Evolutionary conservation across 2,113 vertebrate species (phyloP), one percentile per base, ranked within the genome.

Genomic region (Dicrurus megarhynchus): DNA sequence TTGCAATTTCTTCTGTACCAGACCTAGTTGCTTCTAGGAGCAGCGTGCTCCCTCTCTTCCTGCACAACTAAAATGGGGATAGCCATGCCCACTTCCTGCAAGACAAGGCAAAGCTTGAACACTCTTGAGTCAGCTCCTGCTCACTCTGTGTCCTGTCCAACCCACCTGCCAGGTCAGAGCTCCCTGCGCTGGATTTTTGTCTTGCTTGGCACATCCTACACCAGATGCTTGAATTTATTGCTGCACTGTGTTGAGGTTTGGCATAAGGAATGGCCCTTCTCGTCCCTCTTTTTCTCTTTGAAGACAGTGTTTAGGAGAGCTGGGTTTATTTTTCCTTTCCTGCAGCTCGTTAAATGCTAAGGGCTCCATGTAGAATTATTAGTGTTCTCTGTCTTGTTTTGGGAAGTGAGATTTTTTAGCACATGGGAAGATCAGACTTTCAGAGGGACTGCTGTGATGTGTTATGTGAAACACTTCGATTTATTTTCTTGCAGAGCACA

Each of bases 81-180:
- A 27, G 21, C 69, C 18, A 5, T 52, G 16, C 10, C 11, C 0
- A 0, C 33, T 70, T 39, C 10, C 39, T 87, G 64, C 52, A 53
- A 78, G 35, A 55, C 4, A 13, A n/a, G 26, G 20, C 30, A 65
- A 84, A 77, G 6, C 47, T 47, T 2, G 3, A 55, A 13, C 18
- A 11, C 20, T 57, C 18, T 1, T 1, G 2, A 18, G 8, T 23
- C 39, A 56, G 60, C 44, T 68, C 18, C 42, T 78, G n/a, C 42
- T 84, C 23, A 4, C 19, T 73, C 19, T 32, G 24, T 47, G 30
- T 28, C 42, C 13, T 9, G 14, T 46, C 55, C 0, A 1, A 81
- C 17, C 37, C 10, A 23, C 10, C 1, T 7, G 28, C 39, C 30
- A 42, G 3, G 28, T 57, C 75, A 88, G 41, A 89, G 22, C 32